These are phyloP conservation scores for Camptogramma bilineatum DNA, from an alignment of 2,888 invertebrate species.

Conservation along the genomic window DNA sequence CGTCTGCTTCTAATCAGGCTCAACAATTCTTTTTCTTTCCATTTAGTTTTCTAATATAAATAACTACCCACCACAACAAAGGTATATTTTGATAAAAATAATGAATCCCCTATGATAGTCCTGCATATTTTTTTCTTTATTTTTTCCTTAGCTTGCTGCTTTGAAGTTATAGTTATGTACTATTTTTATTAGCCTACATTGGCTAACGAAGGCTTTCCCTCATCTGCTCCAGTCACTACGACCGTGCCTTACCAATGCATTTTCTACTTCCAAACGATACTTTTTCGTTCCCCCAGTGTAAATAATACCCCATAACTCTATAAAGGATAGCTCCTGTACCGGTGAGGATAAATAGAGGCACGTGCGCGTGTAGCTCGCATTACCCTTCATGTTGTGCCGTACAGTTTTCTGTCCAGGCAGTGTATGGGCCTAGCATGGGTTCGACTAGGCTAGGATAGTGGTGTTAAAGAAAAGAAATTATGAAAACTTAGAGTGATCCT, in stretches of 20 bases:
- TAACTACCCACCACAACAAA: too few relatives aligned
- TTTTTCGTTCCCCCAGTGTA: constrained; percentile 32
- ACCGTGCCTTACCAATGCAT: background rate
- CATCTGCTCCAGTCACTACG: background rate
- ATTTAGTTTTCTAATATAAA: too few relatives aligned
- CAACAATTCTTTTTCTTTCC: too few relatives aligned
- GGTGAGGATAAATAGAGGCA: constrained; percentile 56
- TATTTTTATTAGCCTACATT: too few relatives aligned
- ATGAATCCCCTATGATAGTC: too few relatives aligned
- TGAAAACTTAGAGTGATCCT: too few relatives aligned
- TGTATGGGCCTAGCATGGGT: constrained; percentile 28
- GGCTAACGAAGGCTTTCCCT: background rate
- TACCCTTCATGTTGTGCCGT: constrained; percentile 48
- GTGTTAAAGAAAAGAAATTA: too few relatives aligned
- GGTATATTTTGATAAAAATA: too few relatives aligned
- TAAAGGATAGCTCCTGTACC: constrained; percentile 59
- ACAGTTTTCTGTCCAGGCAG: constrained; percentile 36
- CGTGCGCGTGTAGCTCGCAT: constrained; percentile 55
- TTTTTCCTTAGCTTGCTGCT: too few relatives aligned
- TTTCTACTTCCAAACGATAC: background rate
- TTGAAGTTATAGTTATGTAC: too few relatives aligned
- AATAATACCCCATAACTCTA: constrained; percentile 44
- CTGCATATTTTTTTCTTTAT: too few relatives aligned
- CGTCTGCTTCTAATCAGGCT: too few relatives aligned
- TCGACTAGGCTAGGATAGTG: background rate